Evolutionary conservation across 2,888 invertebrate species (phyloP).

Genomic region (Galeopsomyia nigrocyanea): DNA sequence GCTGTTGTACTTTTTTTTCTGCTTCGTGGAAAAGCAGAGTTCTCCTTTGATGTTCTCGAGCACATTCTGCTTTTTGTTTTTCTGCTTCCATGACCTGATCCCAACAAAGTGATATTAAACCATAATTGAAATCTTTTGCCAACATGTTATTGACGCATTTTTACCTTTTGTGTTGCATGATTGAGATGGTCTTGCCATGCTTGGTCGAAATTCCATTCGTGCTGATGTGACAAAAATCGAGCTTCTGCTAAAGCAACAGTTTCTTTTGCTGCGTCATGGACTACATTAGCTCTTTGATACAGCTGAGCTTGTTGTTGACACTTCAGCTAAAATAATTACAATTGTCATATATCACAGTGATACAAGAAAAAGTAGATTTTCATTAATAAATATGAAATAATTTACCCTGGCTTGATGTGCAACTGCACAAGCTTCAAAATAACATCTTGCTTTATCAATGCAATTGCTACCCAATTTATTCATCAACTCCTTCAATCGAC

Average conservation of each 20-base stretch:
- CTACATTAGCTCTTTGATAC: conserved; percentile 90
- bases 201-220: conserved; percentile 92
- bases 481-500: conserved; percentile 83
- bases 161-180: conserved; percentile 92
- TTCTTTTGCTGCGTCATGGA: conserved; percentile 94
- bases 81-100: conserved; percentile 92
- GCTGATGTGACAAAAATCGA: conserved; percentile 79
- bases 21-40: conserved; percentile 86
- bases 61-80: conserved; percentile 89
- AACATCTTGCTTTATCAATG: conserved; percentile 91
- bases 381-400: conserved; percentile 7
- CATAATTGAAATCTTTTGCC: not conserved
- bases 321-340: conserved; percentile 71
- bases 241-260: conserved; percentile 93
- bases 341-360: not conserved
- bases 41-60: conserved; percentile 86
- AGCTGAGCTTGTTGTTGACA: conserved; percentile 92
- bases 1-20: conserved; percentile 82
- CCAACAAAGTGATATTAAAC: conserved; percentile 28
- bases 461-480: conserved; percentile 84
- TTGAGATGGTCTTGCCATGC: conserved; percentile 98
- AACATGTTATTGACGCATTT: not conserved
- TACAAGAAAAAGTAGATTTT: not conserved
- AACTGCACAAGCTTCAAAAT: conserved; percentile 86
- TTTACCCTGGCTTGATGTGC: conserved; percentile 80